These are phyloP conservation scores for Rhagonycha fulva DNA, from an alignment of 2,888 invertebrate species.

Conservation along the genomic window DNA sequence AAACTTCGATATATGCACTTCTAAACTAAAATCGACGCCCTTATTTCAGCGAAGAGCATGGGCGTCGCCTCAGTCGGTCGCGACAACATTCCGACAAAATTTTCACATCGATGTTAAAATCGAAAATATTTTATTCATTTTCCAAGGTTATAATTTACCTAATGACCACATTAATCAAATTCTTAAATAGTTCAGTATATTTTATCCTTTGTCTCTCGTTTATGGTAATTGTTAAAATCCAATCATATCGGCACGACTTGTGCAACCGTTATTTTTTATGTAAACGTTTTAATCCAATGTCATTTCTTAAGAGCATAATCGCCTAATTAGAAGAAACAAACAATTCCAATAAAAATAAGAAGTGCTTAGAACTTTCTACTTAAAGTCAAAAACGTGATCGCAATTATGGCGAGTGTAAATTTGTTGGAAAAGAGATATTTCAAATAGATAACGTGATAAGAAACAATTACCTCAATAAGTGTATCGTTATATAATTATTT, in stretches of 20 bases:
- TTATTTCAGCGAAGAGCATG: background rate
- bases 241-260: background rate
- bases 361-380: background rate
- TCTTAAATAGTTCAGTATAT: background rate
- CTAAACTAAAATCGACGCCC: background rate
- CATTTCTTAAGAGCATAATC: background rate
- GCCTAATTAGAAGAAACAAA: background rate
- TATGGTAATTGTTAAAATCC: background rate
- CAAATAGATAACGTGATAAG: background rate
- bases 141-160: background rate
- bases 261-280: background rate
- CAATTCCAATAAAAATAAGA: background rate
- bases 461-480: background rate
- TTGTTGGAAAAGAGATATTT: background rate
- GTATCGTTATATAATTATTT: background rate
- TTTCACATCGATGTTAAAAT: background rate
- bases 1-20: background rate
- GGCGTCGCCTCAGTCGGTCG: background rate
- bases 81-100: background rate
- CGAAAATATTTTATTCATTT: background rate
- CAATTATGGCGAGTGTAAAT: background rate
- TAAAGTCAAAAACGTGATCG: background rate
- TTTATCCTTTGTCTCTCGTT: background rate
- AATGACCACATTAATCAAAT: background rate
- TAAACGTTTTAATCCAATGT: background rate